These are phyloP conservation scores for Camponotus fellah DNA, from an alignment of 2,888 invertebrate species.

Conservation along the genomic window DNA sequence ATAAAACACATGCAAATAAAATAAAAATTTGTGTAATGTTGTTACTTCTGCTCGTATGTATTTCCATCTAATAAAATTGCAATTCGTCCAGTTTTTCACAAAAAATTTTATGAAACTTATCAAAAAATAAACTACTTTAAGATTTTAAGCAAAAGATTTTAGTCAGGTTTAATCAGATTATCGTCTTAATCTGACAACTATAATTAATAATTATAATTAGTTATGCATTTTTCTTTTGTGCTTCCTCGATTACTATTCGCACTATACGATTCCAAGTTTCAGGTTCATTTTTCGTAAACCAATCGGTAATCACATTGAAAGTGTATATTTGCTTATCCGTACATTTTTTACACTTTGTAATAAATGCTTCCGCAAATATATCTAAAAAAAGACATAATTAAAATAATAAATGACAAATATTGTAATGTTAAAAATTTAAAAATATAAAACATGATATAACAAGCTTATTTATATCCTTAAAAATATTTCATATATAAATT, in stretches of 20 bases:
- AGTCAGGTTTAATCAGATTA: neutral
- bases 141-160: neutral
- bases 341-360: neutral
- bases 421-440: neutral
- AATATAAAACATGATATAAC: neutral
- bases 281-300: neutral
- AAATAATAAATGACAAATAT: conserved; percentile 1
- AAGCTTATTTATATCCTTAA: neutral
- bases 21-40: neutral
- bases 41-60: neutral
- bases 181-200: too few relatives aligned
- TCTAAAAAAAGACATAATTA: neutral
- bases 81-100: neutral
- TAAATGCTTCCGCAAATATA: neutral
- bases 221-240: neutral
- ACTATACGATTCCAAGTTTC: neutral
- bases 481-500: neutral
- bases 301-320: neutral
- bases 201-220: too few relatives aligned
- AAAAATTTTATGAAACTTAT: neutral
- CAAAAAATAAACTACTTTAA: neutral
- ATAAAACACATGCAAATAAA: neutral
- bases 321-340: neutral
- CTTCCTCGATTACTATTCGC: neutral
- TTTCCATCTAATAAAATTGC: neutral